Percentiles rank a stretch among this genome's conserved stretches.
These are phyloP conservation scores for Aleiodes alternator DNA, from an alignment of 2,888 invertebrate species.

Conservation along the genomic window DNA sequence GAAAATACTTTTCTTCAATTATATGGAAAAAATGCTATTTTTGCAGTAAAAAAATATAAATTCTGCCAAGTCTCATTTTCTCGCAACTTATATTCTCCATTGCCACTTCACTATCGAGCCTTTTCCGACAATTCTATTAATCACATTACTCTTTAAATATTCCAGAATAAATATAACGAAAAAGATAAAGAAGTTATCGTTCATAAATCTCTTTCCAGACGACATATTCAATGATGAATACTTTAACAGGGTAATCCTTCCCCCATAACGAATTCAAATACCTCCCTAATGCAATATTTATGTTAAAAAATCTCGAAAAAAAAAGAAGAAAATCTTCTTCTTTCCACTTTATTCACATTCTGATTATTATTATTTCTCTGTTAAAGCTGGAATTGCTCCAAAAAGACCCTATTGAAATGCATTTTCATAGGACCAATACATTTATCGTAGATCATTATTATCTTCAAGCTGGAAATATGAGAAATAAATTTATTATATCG, in stretches of 20 bases:
- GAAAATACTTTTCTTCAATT: too few species aligned
- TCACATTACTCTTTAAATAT: conserved; percentile 1
- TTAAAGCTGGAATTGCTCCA: conserved; percentile 53
- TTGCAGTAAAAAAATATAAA: too few species aligned
- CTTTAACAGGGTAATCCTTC: conserved; percentile 53
- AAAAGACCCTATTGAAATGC: conserved; percentile 52
- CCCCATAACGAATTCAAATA: conserved; percentile 9
- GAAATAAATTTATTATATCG: conserved; percentile 50
- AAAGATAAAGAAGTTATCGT: conserved; percentile 49
- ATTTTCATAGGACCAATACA: conserved; percentile 54
- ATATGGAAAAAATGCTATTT: too few species aligned
- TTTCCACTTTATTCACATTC: conserved; percentile 16
- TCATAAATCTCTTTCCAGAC: conserved; percentile 52
- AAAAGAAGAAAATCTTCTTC: not conserved
- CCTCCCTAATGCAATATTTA: conserved; percentile 17
- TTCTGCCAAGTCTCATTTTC: too few species aligned
- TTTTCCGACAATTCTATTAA: too few species aligned
- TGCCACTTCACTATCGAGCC: too few species aligned
- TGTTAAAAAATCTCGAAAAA: conserved; percentile 1
- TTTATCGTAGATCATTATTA: conserved; percentile 57
- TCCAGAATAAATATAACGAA: conserved; percentile 50
- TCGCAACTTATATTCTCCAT: too few species aligned
- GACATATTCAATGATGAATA: conserved; percentile 54
- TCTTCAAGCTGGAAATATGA: conserved; percentile 51
- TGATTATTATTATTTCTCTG: too few species aligned